Percentiles rank a stretch among this genome's conserved stretches.
phyloP scores from a whole-genome alignment of 2,797 vertebrate genomes.

The Gymnodraco acuticeps region DNA sequence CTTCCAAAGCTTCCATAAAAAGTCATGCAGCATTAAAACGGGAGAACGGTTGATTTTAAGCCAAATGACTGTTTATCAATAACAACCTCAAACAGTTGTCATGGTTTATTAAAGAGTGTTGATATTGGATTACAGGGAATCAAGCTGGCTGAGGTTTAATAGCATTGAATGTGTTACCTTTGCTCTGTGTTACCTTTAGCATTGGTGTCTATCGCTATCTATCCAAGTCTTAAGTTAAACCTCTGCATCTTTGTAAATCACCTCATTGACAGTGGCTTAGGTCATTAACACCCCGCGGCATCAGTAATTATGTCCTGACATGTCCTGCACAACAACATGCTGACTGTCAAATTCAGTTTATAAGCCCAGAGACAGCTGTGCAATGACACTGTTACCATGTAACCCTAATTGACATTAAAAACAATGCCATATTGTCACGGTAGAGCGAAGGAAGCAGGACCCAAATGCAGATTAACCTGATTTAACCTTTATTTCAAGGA shows the following conservation, averaged over 20 bases:
- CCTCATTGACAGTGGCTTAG: constrained; percentile 48
- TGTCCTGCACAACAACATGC: constrained; percentile 38
- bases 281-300: constrained; percentile 49
- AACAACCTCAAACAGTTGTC: constrained; percentile 39
- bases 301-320: constrained; percentile 55
- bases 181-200: background rate
- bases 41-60: constrained; percentile 20
- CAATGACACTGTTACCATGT: constrained; percentile 39
- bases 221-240: constrained; percentile 37
- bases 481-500: no score
- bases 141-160: constrained; percentile 35
- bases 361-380: constrained; percentile 10
- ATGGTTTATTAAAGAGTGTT: constrained; percentile 44
- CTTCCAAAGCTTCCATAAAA: constrained; percentile 7
- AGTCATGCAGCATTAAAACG: constrained; percentile 10
- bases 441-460: no score
- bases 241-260: constrained; percentile 45
- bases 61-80: constrained; percentile 39
- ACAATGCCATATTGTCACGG: no score
- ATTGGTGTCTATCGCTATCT: constrained; percentile 13
- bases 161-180: constrained; percentile 39
- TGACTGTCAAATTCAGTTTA: constrained; percentile 49
- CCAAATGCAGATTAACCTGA: no score
- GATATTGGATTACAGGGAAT: constrained; percentile 46
- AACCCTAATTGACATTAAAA: constrained; percentile 14